Evolutionary conservation across 2,888 invertebrate genomes (phyloP), one percentile per base, ranked within the genome.

Genomic region (Lamproptera curius): DNA sequence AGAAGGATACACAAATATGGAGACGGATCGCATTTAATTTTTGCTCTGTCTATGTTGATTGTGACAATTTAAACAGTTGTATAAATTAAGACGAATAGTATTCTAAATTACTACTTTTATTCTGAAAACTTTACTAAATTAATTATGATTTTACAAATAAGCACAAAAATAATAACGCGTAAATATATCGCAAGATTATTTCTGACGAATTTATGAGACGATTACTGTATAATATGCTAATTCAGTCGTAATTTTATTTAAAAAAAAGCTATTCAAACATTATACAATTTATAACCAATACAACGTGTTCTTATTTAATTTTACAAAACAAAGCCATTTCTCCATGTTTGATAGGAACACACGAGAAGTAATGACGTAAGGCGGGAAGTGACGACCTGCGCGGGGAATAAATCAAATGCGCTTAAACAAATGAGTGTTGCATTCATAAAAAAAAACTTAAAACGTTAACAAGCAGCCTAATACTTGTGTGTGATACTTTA

Each of bases 331-430:
- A 31, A 9, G 2, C 2, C 31, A 31, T 28, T 52, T n/a, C n/a
- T n/a, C 52, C 49, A 52, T 39, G 37, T 37, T 48, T 43, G 16
- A 16, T 14, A 13, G 15, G 45, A 52, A 6, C 55, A 54, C 51
- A 47, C 52, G 60, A 59, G 59, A 64, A 81, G 69, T 73, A 76
- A 82, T 79, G 74, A 73, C 63, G 59, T 50, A 55, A 68, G 76
- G 77, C 76, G 83, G 85, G 83, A 84, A 79, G 80, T 79, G 82
- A 65, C 73, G 82, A 83, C 81, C 83, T 67, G 67, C 56, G 56
- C 64, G 57, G 56, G 56, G 57, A 61, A 72, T 84, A 81, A 81
- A 84, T 84, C 83, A 82, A 67, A 64, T 52, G 53, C 53, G 38
- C 44, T 50, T 53, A 50, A 55, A 59, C 57, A 57, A 52, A 43